Conservation (phyloP, 2,113 vertebrate genomes). For the Pachyramphus minor region DNA sequence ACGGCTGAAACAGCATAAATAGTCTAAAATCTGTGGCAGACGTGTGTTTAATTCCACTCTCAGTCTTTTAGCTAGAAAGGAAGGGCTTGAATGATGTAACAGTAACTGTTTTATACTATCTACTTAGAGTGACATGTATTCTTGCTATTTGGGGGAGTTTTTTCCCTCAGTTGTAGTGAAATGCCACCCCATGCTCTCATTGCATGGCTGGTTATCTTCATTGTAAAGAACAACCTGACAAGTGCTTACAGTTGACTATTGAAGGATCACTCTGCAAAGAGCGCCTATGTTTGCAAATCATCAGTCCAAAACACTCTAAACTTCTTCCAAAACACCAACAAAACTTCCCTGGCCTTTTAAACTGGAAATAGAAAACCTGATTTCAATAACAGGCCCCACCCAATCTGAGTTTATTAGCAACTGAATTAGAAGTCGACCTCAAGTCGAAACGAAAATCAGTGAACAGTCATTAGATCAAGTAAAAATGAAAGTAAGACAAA, state of each 20-base stretch:
- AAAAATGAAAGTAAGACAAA: neutral
- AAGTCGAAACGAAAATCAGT: neutral
- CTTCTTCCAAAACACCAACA: neutral
- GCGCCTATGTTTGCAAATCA: neutral
- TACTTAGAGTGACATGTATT: neutral
- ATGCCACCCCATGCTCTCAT: rapidly evolving
- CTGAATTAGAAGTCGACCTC: neutral
- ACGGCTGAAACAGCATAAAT: neutral
- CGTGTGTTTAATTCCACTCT: neutral
- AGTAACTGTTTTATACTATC: neutral
- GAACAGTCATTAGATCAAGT: neutral
- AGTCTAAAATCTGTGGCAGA: neutral
- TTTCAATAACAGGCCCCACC: neutral
- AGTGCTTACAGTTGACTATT: neutral
- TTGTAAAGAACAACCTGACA: neutral
- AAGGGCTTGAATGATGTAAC: neutral
- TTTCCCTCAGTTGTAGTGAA: neutral
- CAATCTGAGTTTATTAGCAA: neutral
- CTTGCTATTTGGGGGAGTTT: neutral
- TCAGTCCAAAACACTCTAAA: neutral
- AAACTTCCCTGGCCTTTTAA: neutral
- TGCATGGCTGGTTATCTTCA: neutral
- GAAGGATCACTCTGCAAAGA: neutral
- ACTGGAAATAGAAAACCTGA: neutral
- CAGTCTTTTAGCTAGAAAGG: neutral